Base-by-base conservation (phyloP, 2,113 vertebrate species). In the Pao palembangensis region DNA sequence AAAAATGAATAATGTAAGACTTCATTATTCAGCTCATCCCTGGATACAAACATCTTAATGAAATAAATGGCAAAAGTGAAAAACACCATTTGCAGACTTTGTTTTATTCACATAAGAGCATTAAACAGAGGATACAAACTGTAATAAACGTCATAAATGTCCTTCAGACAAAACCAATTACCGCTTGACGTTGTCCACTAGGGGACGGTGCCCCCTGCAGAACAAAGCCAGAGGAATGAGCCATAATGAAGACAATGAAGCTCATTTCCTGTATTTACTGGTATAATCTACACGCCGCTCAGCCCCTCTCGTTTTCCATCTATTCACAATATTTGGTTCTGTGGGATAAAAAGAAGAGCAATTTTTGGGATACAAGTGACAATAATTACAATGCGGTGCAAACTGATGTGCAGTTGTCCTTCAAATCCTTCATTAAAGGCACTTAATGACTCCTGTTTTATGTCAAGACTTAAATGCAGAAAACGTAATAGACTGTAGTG, bases 201-300 rank as follows among this genome's bases (percentile, higher is more conserved):
- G 85, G 57, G 69, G 79, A 21, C 73, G 84, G 75, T 76, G 66
- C 80, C 61, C 57, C 38, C 67, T 71, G 19, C 18, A 69, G 44
- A 61, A 48, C 16, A 50, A 8, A 46, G 19, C 55, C 56, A 28
- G 23, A 59, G 31, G 17, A 3, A 23, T 23, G 34, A 38, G 34
- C 34, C 34, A 12, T 38, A 3, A 38, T 12, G 34, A 11, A 38
- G 34, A 38, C 34, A 11, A 38, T 4, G 34, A 38, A 12, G 34
- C 34, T 38, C 34, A 12, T 38, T 38, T 38, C 3, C 34, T 38
- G 34, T 10, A 12, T 38, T 38, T 38, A 38, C 3, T 38, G 34
- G 11, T 12, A 38, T 10, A 38, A 38, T 38, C 34, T 38, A 34
- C 31, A 34, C 8, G 31, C 31, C 6, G 5, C 31, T 34, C 31